Percentiles rank a stretch among this genome's conserved stretches.
These are phyloP conservation scores for Laticauda colubrina DNA, from an alignment of 2,113 vertebrate genomes.

Conservation along the genomic window DNA sequence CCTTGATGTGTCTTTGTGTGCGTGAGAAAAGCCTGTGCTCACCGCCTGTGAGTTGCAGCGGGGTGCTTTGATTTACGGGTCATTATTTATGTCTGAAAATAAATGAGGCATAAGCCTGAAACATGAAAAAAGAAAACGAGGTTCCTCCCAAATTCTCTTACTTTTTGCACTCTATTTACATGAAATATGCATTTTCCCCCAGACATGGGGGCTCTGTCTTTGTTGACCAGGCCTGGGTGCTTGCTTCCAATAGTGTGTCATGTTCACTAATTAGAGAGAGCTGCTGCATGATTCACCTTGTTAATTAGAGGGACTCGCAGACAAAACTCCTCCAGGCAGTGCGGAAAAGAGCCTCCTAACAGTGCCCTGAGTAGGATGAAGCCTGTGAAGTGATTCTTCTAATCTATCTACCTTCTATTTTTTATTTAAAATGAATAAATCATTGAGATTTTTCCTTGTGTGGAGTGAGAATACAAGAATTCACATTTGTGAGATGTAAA, in stretches of 20 bases:
- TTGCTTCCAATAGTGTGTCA: conserved; percentile 95
- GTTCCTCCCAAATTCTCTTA: conserved; percentile 30
- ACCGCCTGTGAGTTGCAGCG: conserved; percentile 25
- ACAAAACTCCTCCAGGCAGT: conserved; percentile 81
- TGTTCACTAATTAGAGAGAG: conserved; percentile 99
- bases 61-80: conserved; percentile 47
- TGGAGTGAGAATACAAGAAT: conserved; percentile 91
- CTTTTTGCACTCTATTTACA: conserved; percentile 72
- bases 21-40: background rate
- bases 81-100: conserved; percentile 44
- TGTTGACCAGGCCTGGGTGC: conserved; percentile 81
- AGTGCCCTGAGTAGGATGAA: conserved; percentile 86
- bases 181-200: conserved; percentile 54
- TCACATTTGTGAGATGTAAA: conserved; percentile 94
- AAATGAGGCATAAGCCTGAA: conserved; percentile 51
- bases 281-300: conserved; percentile 98
- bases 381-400: conserved; percentile 97
- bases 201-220: conserved; percentile 58
- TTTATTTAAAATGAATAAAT: conserved; percentile 99
- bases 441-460: conserved; percentile 92
- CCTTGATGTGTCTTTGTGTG: background rate
- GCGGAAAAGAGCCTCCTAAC: conserved; percentile 81
- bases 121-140: conserved; percentile 48
- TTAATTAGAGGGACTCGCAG: conserved; percentile 99
- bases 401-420: conserved; percentile 97